Conservation (phyloP, 37 sponge, comb jelly and placozoan species). For the Theonella swinhoei region DNA sequence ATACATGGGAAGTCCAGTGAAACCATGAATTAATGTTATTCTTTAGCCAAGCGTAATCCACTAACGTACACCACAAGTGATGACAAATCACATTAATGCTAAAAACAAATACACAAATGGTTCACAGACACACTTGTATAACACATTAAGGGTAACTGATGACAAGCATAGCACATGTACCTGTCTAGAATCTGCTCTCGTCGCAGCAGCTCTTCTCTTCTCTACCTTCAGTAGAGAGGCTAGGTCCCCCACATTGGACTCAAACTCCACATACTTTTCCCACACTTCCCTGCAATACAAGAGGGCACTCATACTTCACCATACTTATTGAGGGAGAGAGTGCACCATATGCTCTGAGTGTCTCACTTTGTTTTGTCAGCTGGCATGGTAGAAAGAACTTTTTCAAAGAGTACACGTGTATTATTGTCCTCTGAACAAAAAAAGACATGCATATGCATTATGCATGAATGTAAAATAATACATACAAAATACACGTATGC, state of each 20-base stretch:
- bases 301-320: background rate
- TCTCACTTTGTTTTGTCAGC: constrained; percentile 77
- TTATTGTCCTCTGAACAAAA: constrained; percentile 90
- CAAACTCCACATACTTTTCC: constrained; percentile 87
- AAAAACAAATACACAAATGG: too few relatives aligned
- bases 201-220: constrained; percentile 61
- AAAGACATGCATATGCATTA: too few relatives aligned
- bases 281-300: constrained; percentile 80
- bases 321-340: background rate
- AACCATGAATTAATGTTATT: too few relatives aligned
- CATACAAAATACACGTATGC: too few relatives aligned
- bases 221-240: constrained; percentile 89
- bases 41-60: too few relatives aligned
- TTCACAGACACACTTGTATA: too few relatives aligned
- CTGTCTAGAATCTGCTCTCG: constrained; percentile 14
- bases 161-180: too few relatives aligned
- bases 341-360: background rate
- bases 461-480: too few relatives aligned
- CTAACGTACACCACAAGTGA: too few relatives aligned
- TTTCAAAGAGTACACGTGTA: constrained; percentile 92
- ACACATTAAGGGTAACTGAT: too few relatives aligned
- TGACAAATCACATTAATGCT: too few relatives aligned
- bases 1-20: too few relatives aligned
- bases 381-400: constrained; percentile 65
- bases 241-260: constrained; percentile 89